phyloP scores from a whole-genome alignment of 2,797 vertebrate species.

The Poecilia picta region DNA sequence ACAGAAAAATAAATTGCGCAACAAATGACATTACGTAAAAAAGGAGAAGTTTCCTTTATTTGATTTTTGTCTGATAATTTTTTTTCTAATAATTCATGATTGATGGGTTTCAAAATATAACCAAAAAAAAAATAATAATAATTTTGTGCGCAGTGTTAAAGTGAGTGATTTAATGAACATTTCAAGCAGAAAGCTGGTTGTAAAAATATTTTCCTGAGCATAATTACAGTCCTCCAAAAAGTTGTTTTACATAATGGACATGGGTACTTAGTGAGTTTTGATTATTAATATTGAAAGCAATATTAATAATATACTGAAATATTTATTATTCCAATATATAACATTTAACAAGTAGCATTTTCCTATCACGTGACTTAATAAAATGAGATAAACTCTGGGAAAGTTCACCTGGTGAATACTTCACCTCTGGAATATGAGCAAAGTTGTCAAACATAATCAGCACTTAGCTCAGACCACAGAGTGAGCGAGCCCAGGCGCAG shows the following conservation, averaged over 20 bases:
- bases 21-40: not conserved
- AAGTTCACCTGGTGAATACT: not conserved
- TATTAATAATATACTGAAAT: no score
- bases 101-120: not conserved
- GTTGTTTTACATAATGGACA: not conserved
- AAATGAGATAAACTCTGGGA: not conserved
- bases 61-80: not conserved
- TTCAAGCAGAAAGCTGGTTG: not conserved
- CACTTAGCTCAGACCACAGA: constrained; percentile 48
- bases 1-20: not conserved
- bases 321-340: no score
- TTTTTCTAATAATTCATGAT: not conserved
- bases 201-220: not conserved
- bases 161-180: not conserved
- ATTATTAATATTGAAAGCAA: not conserved
- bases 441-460: constrained; percentile 19
- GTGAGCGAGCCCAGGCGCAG: constrained; percentile 1
- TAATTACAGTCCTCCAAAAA: not conserved
- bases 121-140: not conserved
- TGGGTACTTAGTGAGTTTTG: not conserved
- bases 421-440: constrained; percentile 3
- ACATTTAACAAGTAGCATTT: not conserved
- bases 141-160: not conserved
- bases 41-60: not conserved
- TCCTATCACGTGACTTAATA: not conserved